These are phyloP conservation scores for Anolis sagrei DNA, from an alignment of 2,113 vertebrate genomes.

Conservation along the genomic window DNA sequence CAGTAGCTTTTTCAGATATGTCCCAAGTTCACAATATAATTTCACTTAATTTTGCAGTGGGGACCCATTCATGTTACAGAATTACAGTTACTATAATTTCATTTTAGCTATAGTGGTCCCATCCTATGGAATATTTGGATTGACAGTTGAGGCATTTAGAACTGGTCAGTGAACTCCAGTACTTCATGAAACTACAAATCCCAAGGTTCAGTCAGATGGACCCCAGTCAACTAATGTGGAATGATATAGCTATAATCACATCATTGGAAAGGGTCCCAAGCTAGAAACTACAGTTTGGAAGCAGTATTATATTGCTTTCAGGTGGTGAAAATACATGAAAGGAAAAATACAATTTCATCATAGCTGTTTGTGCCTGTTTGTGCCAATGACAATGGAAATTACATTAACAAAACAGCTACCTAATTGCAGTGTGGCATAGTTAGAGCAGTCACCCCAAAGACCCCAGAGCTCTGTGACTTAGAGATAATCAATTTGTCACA, in stretches of 20 bases:
- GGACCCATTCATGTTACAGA: too few species aligned
- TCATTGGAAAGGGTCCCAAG: neutral
- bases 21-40: neutral
- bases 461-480: neutral
- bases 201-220: too few species aligned
- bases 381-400: neutral
- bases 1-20: neutral
- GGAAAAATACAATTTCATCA: neutral
- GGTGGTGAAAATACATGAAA: neutral
- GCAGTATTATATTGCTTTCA: neutral
- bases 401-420: neutral
- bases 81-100: too few species aligned
- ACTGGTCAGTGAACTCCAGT: too few species aligned
- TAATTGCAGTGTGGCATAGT: slow-evolving; percentile 17
- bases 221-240: too few species aligned
- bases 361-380: too few species aligned
- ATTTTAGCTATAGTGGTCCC: too few species aligned
- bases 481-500: neutral
- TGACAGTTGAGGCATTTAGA: too few species aligned
- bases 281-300: neutral
- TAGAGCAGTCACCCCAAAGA: slow-evolving; percentile 4
- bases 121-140: too few species aligned
- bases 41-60: neutral
- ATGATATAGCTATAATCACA: too few species aligned
- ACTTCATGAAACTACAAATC: too few species aligned